These are phyloP conservation scores for Poeciliopsis turneri DNA, from an alignment of 2,797 vertebrate genomes.

Conservation along the genomic window DNA sequence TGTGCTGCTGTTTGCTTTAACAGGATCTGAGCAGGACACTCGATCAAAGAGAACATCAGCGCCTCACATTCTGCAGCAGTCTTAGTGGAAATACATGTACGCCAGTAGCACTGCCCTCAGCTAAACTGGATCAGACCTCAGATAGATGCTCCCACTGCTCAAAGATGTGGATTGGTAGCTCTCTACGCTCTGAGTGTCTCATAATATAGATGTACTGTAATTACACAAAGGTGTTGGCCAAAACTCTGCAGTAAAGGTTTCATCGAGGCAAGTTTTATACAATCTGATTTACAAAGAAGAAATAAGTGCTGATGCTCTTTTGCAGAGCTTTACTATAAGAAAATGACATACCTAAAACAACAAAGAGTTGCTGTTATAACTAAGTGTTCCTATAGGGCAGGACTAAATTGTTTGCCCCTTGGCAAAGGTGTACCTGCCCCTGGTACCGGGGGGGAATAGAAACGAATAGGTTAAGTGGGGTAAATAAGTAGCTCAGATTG, in stretches of 20 bases:
- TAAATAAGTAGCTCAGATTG: neutral
- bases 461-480: neutral
- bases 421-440: too few species aligned
- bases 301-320: conserved; percentile 12
- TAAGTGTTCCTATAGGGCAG: neutral
- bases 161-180: neutral
- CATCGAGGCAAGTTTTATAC: neutral
- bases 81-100: conserved; percentile 24
- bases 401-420: too few species aligned
- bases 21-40: conserved; percentile 29
- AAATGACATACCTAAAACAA: neutral
- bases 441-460: too few species aligned
- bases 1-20: conserved; percentile 11
- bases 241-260: conserved; percentile 6
- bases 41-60: conserved; percentile 28
- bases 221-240: neutral
- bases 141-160: conserved; percentile 8
- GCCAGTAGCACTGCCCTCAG: conserved; percentile 51
- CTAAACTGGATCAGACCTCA: conserved; percentile 39
- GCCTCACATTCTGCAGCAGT: conserved; percentile 24
- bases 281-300: conserved; percentile 16
- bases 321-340: conserved; percentile 1
- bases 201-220: neutral
- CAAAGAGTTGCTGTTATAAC: neutral
- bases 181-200: neutral